Percentiles rank a stretch among this genome's conserved stretches.
phyloP scores from a whole-genome alignment of 2,888 invertebrate species.

The Synanthedon vespiformis region DNA sequence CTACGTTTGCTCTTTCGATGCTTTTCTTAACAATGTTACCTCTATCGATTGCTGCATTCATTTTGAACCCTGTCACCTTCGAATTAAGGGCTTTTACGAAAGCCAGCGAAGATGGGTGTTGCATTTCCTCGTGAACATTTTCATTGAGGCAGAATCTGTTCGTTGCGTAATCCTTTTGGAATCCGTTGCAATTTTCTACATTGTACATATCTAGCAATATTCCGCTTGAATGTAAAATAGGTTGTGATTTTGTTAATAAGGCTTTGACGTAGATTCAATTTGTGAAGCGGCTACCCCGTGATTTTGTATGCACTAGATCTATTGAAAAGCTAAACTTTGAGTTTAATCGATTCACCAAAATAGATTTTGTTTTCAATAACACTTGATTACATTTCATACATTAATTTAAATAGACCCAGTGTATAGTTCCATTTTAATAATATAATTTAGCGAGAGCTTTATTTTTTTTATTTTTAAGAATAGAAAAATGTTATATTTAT shows the following conservation, averaged over 20 bases:
- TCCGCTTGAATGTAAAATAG: not conserved
- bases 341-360: too few relatives aligned
- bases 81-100: not conserved
- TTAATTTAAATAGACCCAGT: too few relatives aligned
- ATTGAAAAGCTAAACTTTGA: too few relatives aligned
- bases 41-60: not conserved
- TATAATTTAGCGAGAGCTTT: too few relatives aligned
- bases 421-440: too few relatives aligned
- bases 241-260: not conserved
- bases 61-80: not conserved
- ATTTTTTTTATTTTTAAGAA: too few relatives aligned
- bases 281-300: too few relatives aligned
- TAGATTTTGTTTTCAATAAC: too few relatives aligned
- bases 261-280: not conserved
- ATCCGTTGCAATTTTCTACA: not conserved
- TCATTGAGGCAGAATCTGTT: not conserved
- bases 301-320: too few relatives aligned
- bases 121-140: not conserved
- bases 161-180: not conserved
- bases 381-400: too few relatives aligned
- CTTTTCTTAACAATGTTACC: not conserved
- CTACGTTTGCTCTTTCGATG: constrained; percentile 1
- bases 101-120: not conserved
- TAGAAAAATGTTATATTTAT: too few relatives aligned
- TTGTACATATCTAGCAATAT: not conserved